Conservation (phyloP, 2,113 vertebrate genomes). For the Platycercus adscitus region DNA sequence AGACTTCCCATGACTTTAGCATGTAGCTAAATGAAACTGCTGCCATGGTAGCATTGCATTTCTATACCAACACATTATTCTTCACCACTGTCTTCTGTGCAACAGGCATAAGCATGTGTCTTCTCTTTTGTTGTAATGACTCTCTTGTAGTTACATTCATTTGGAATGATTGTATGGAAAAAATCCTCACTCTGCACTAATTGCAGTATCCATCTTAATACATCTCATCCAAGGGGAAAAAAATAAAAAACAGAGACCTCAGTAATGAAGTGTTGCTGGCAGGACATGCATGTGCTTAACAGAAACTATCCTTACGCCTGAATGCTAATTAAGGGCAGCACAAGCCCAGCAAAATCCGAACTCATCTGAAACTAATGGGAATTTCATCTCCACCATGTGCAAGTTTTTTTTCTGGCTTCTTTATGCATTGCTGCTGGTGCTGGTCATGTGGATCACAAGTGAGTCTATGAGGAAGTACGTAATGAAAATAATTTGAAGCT, state of each 20-base stretch:
- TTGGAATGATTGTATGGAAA: neutral
- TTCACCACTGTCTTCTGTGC: neutral
- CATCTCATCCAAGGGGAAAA: neutral
- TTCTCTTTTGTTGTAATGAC: neutral
- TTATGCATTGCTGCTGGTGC: neutral
- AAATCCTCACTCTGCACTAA: neutral
- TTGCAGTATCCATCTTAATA: neutral
- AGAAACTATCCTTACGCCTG: neutral
- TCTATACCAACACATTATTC: neutral
- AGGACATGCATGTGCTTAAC: neutral
- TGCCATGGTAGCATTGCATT: neutral
- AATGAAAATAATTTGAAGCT: neutral
- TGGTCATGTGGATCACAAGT: neutral
- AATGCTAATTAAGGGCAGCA: constrained; percentile 12
- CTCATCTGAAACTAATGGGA: neutral
- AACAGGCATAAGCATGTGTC: neutral
- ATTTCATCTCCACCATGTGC: neutral
- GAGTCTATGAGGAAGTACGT: neutral
- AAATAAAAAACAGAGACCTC: neutral
- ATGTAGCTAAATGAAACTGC: neutral
- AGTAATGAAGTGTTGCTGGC: neutral
- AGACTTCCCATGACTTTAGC: neutral
- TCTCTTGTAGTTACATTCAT: neutral
- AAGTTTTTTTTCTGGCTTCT: neutral
- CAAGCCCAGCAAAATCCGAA: neutral